A percentile compares a stretch with the other conserved stretches of the same genome.
Conservation (phyloP, 2,888 invertebrate species). For the Lobophora halterata region DNA sequence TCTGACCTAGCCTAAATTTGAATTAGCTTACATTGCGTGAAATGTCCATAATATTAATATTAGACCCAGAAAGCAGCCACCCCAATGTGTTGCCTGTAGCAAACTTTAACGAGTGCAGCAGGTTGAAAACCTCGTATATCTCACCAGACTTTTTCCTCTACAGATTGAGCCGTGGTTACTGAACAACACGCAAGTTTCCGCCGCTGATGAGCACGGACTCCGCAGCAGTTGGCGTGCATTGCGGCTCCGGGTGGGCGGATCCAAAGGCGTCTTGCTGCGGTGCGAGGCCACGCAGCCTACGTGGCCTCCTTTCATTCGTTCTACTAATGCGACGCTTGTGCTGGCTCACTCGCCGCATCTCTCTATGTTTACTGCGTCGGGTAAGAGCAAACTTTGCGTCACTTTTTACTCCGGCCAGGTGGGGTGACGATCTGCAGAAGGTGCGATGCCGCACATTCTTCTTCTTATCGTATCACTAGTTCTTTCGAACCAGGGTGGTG, state of each 20-base stretch:
- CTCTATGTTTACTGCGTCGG: slow-evolving; percentile 70
- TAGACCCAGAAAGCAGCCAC: too few relatives aligned
- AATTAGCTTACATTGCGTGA: slow-evolving; percentile 63
- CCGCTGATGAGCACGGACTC: slow-evolving; percentile 54
- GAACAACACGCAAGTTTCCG: slow-evolving; percentile 62
- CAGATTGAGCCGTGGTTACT: slow-evolving; percentile 64
- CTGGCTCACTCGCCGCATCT: slow-evolving; percentile 67
- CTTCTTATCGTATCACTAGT: too few relatives aligned
- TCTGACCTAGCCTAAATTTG: too few relatives aligned
- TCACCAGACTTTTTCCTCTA: slow-evolving; percentile 1
- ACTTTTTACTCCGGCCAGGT: too few relatives aligned
- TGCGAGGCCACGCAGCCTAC: slow-evolving; percentile 70
- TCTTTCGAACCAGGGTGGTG: too few relatives aligned
- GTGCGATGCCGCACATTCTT: too few relatives aligned
- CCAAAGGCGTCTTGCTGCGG: slow-evolving; percentile 48
- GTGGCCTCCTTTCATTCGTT: slow-evolving; percentile 52
- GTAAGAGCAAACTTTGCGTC: too few relatives aligned
- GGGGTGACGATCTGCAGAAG: too few relatives aligned
- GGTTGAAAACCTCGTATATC: too few relatives aligned
- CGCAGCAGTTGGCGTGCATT: slow-evolving; percentile 65
- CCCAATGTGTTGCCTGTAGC: too few relatives aligned
- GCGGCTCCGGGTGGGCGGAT: slow-evolving; percentile 51
- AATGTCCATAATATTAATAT: too few relatives aligned
- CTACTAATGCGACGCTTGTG: slow-evolving; percentile 51
- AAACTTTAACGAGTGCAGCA: too few relatives aligned